Percentiles rank a stretch among this genome's conserved stretches.
Conservation (phyloP, 2,797 vertebrate species). For the Triplophysa yarkandensis region DNA sequence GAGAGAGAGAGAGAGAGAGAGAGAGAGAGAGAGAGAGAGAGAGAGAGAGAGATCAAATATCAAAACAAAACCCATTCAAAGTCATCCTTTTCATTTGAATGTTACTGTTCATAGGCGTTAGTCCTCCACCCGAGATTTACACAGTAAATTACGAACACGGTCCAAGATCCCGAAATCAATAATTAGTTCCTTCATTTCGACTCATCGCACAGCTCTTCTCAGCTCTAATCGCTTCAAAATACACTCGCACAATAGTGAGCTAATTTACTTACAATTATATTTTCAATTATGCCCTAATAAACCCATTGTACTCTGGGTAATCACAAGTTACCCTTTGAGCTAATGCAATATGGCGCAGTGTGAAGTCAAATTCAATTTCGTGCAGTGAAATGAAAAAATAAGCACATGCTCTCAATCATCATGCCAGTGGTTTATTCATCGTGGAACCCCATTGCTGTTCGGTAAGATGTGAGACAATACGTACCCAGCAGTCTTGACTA, state of each 20-base stretch:
- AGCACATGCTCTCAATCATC: slow-evolving; percentile 50
- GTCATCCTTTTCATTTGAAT: not conserved
- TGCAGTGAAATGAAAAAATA: slow-evolving; percentile 58
- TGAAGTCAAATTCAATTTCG: slow-evolving; percentile 67
- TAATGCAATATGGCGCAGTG: slow-evolving; percentile 62
- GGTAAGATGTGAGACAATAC: slow-evolving; percentile 47
- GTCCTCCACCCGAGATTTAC: not conserved
- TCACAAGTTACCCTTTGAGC: slow-evolving; percentile 63
- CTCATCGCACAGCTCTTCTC: slow-evolving; percentile 51
- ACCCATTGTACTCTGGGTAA: slow-evolving; percentile 63
- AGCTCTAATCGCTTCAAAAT: slow-evolving; percentile 61
- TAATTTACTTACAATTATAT: slow-evolving; percentile 72
- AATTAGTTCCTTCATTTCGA: slow-evolving; percentile 58
- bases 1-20: not conserved
- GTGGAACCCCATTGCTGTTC: slow-evolving; percentile 44
- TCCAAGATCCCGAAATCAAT: slow-evolving; percentile 48
- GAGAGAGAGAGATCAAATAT: not conserved
- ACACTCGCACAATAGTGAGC: slow-evolving; percentile 55
- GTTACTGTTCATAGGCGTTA: not conserved
- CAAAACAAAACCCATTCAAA: not conserved
- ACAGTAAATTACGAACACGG: slow-evolving; percentile 3
- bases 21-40: not conserved
- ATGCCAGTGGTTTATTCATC: slow-evolving; percentile 54
- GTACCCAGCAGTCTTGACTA: slow-evolving; percentile 40
- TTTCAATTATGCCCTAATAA: slow-evolving; percentile 69